A percentile compares a stretch with the other conserved stretches of the same genome.
Conservation (phyloP, 2,113 vertebrate species). For the Psilopsiagon aurifrons region DNA sequence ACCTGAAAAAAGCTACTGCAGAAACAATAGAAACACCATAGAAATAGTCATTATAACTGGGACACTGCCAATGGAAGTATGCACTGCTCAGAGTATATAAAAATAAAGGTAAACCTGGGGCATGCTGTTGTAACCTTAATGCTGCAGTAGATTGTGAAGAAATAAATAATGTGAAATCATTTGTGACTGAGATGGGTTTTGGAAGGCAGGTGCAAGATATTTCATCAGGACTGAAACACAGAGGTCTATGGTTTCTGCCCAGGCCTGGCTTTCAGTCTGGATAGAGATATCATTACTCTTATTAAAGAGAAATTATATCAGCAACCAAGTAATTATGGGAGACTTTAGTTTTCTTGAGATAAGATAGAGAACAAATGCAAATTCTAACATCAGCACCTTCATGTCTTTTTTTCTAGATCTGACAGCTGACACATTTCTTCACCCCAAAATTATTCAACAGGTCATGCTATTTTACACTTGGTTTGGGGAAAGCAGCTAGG, state of each 20-base stretch:
- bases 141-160: neutral
- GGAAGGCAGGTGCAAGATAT: neutral
- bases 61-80: neutral
- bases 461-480: neutral
- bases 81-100: neutral
- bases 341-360: neutral
- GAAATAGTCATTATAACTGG: constrained; percentile 38
- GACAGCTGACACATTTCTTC: neutral
- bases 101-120: neutral
- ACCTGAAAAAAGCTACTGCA: constrained; percentile 5
- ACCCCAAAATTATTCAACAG: neutral
- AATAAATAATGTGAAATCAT: neutral
- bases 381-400: constrained; percentile 7
- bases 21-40: neutral
- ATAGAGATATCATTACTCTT: neutral
- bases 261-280: neutral
- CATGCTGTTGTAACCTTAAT: neutral
- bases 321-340: neutral
- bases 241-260: neutral
- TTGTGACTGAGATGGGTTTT: neutral
- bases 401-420: constrained; percentile 2
- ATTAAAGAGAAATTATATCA: constrained; percentile 13
- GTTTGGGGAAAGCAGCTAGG: neutral
- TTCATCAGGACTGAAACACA: neutral
- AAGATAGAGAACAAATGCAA: constrained; percentile 25